phyloP scores from a whole-genome alignment of 2,888 invertebrate genomes.

The Pedicia rivosa region DNA sequence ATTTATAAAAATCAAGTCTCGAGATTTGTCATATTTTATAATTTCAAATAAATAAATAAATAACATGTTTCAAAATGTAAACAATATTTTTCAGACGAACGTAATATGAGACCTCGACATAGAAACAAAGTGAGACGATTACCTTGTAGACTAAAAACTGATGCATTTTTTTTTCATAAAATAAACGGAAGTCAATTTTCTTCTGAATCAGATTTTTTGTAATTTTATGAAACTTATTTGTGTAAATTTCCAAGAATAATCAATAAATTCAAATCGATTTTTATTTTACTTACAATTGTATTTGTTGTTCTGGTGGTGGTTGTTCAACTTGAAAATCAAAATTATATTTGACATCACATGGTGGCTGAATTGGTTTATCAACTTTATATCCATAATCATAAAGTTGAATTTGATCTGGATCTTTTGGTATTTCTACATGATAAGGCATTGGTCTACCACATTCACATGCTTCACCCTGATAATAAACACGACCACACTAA shows the following conservation, averaged over 20 bases:
- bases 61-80: too few relatives aligned
- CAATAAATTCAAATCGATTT: background rate
- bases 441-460: constrained; percentile 11
- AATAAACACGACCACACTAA: background rate
- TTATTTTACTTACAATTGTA: background rate
- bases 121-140: too few relatives aligned
- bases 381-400: constrained; percentile 21
- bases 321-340: constrained; percentile 25
- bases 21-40: too few relatives aligned
- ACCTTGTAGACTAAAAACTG: too few relatives aligned
- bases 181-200: too few relatives aligned
- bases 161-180: too few relatives aligned
- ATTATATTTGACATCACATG: constrained; percentile 18
- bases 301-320: constrained; percentile 15
- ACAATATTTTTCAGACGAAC: too few relatives aligned
- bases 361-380: constrained; percentile 16
- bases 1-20: too few relatives aligned
- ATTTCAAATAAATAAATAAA: too few relatives aligned
- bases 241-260: background rate
- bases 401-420: background rate
- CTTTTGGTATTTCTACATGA: constrained; percentile 12
- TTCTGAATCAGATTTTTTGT: too few relatives aligned
- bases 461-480: background rate
- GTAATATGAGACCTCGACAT: too few relatives aligned
- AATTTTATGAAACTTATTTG: too few relatives aligned